Base-by-base conservation (phyloP, 2,113 vertebrate species). In the Excalfactoria chinensis region DNA sequence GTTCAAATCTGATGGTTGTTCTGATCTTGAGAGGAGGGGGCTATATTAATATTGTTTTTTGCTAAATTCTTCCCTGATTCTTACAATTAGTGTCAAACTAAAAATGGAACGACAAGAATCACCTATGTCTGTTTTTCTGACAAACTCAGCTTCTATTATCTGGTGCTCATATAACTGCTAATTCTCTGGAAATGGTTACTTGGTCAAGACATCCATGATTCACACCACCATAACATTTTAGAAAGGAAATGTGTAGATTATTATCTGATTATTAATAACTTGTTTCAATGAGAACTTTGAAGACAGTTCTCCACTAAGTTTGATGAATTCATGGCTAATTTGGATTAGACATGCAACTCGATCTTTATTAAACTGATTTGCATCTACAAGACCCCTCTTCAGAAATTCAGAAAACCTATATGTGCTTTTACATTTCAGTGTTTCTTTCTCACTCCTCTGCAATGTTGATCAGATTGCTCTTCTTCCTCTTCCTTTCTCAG, bases 281-380 rank as follows among this genome's bases (percentile, higher is more conserved):
- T 69, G 35, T 41, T 89, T 89, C 84, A 82, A 2, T 69, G 35
- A 87, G 63, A 84, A 82, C 41, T 84, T 86, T 66, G n/a, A 2
- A 4, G 74, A 79, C 48, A 68, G 78, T 92, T 93, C 67, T 85
- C 71, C 71, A 87, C 76, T 78, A 93, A 49, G 67, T 32, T 53
- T 44, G 89, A 70, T 59, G 71, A 35, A 82, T 91, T 92, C 59
- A 87, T 82, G 85, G 63, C 71, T 96, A 91, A 89, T 95, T 92
- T 92, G 59, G 59, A 89, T 76, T 73, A 85, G 78, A 89, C 26
- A 15, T 79, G 37, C 48, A 93, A 87, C n/a, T 93, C 59, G 25
- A 58, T 95, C 70, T 59, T 85, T 93, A 86, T 93, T 90, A 85
- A 91, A 66, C 5, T 44, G 43, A 48, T 75, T 74, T 19, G 9